These are phyloP conservation scores for Beris morrisii DNA, from an alignment of 2,888 invertebrate genomes.

Conservation along the genomic window DNA sequence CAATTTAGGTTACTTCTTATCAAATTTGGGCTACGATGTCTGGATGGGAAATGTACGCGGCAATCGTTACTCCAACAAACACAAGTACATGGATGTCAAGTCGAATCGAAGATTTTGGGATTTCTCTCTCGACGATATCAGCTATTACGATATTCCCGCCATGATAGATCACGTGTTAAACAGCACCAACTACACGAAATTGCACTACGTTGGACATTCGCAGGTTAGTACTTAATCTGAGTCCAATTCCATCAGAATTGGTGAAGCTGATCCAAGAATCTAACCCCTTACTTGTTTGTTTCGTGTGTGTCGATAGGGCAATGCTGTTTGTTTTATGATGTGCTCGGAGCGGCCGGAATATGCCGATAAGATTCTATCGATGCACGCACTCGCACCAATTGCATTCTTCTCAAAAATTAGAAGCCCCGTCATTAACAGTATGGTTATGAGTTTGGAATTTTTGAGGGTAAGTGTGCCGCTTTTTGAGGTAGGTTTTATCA, in stretches of 20 bases:
- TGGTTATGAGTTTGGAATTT: conserved; percentile 52
- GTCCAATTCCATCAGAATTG: neutral
- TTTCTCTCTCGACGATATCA: conserved; percentile 59
- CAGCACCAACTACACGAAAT: conserved; percentile 52
- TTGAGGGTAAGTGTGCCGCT: conserved; percentile 47
- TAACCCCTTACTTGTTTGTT: neutral
- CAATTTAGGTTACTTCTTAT: conserved; percentile 16
- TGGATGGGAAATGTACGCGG: conserved; percentile 44
- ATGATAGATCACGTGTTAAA: conserved; percentile 57
- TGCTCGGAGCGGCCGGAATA: conserved; percentile 59
- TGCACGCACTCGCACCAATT: conserved; percentile 63
- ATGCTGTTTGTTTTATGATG: conserved; percentile 61
- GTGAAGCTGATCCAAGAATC: too few relatives aligned
- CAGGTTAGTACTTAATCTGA: conserved; percentile 38
- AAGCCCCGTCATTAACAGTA: conserved; percentile 51
- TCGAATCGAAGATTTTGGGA: conserved; percentile 33
- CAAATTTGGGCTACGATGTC: conserved; percentile 41
- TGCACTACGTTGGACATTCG: conserved; percentile 64
- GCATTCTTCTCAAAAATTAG: conserved; percentile 58
- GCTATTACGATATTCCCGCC: conserved; percentile 59
- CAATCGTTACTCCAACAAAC: conserved; percentile 41
- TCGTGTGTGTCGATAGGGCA: conserved; percentile 59
- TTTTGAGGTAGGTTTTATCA: too few relatives aligned
- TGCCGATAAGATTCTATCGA: conserved; percentile 59
- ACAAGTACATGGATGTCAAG: conserved; percentile 32